A percentile compares a stretch with the other conserved stretches of the same genome.
Evolutionary conservation across 2,797 vertebrate genomes (phyloP).

Genomic region (Paramormyrops hopkinsi): DNA sequence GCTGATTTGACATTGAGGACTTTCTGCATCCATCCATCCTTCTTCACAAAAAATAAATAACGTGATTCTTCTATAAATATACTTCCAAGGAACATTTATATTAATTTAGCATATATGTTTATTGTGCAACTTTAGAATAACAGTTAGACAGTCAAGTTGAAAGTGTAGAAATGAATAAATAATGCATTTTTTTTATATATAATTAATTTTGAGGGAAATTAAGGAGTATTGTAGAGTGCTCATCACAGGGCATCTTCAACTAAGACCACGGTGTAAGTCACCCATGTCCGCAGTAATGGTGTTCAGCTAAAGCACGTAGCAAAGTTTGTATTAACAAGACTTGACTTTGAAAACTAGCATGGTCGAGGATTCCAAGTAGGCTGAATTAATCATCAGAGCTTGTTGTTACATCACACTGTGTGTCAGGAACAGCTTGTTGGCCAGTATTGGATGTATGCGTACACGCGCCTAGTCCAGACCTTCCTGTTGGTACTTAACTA

Average conservation of each 20-base stretch:
- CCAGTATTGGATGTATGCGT: not conserved
- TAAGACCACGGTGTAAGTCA: not conserved
- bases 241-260: not conserved
- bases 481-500: slow-evolving; percentile 4
- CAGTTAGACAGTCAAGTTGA: not conserved
- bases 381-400: slow-evolving; percentile 18
- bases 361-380: not conserved
- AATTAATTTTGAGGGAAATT: not conserved
- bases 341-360: slow-evolving; percentile 15
- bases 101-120: not conserved
- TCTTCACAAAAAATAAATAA: not conserved
- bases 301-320: not conserved
- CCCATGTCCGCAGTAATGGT: not conserved
- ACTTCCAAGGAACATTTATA: not conserved
- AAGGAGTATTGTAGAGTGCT: not conserved
- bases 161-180: not conserved
- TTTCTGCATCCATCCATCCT: not conserved
- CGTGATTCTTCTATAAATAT: not conserved
- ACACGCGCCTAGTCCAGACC: not conserved
- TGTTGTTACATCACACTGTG: slow-evolving; percentile 15
- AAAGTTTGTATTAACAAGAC: slow-evolving; percentile 14
- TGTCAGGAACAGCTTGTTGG: not conserved
- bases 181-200: no score
- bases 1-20: not conserved
- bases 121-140: not conserved